Conservation (phyloP, 1,140 invertebrate species). For the Leptonema lineaticorne region DNA sequence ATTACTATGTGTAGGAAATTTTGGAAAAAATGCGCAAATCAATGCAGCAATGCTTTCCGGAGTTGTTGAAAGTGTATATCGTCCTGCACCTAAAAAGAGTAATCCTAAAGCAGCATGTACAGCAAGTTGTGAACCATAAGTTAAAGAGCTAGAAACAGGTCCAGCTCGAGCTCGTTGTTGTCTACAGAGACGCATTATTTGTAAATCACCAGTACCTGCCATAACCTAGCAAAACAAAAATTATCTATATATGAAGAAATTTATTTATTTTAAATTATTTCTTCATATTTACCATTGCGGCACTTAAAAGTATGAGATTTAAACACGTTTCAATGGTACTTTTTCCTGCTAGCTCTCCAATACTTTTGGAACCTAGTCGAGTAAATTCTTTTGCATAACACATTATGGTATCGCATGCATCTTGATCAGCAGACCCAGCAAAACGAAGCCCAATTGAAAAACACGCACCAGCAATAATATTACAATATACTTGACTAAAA, state of each 20-base stretch:
- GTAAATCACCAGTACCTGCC: slow-evolving; percentile 89
- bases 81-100: slow-evolving; percentile 90
- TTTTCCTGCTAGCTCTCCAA: slow-evolving; percentile 85
- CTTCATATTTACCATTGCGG: slow-evolving; percentile 66
- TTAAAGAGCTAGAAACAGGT: slow-evolving; percentile 64
- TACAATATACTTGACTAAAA: slow-evolving; percentile 91
- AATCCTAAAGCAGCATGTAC: slow-evolving; percentile 91
- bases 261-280: not conserved
- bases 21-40: slow-evolving; percentile 92
- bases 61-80: slow-evolving; percentile 82
- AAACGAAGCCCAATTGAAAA: slow-evolving; percentile 92
- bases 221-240: slow-evolving; percentile 66
- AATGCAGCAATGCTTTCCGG: slow-evolving; percentile 84
- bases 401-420: slow-evolving; percentile 76
- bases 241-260: not conserved
- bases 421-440: slow-evolving; percentile 85
- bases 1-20: slow-evolving; percentile 93
- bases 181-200: slow-evolving; percentile 82
- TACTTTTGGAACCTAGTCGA: slow-evolving; percentile 59
- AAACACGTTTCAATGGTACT: slow-evolving; percentile 88
- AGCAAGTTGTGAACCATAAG: slow-evolving; percentile 92
- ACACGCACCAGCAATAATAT: slow-evolving; percentile 91
- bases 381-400: slow-evolving; percentile 70
- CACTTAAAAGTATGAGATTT: slow-evolving; percentile 77
- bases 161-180: slow-evolving; percentile 75